Percentiles rank a stretch among this genome's conserved stretches.
phyloP scores from a whole-genome alignment of 2,888 invertebrate species.

The Diplolepis rosae region DNA sequence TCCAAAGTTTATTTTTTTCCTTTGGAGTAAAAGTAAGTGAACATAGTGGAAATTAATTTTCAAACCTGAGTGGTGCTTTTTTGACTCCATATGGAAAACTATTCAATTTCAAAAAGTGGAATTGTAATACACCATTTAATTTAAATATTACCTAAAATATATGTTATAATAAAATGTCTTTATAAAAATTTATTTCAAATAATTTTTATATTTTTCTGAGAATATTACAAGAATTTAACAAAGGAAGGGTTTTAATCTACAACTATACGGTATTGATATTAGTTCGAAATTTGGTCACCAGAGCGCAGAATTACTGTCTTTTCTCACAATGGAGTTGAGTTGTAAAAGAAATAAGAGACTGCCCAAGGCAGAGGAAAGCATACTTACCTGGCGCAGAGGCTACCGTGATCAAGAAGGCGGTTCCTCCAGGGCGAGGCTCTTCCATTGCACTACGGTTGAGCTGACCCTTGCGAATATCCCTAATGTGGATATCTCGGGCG shows the following conservation, averaged over 20 bases:
- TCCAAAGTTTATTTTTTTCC: no score
- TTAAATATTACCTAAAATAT: no score
- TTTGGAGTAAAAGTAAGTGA: no score
- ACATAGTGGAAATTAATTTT: no score
- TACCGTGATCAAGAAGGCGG: constrained; percentile 75
- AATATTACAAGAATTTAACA: no score
- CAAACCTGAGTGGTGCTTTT: no score
- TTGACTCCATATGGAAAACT: no score
- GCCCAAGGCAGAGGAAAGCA: constrained; percentile 49
- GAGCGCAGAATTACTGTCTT: neutral
- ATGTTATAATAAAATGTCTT: no score
- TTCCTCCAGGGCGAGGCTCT: constrained; percentile 75
- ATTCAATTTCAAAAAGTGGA: no score
- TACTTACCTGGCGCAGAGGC: constrained; percentile 78
- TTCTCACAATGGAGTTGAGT: neutral
- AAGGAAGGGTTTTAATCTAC: neutral
- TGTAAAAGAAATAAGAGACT: neutral
- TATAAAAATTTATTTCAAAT: no score
- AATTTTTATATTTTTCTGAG: no score
- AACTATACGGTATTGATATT: neutral
- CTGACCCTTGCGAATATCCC: constrained; percentile 76
- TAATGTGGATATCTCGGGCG: constrained; percentile 75
- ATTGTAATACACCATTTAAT: no score
- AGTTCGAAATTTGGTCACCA: neutral
- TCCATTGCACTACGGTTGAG: constrained; percentile 77